These are phyloP conservation scores for Pterois miles DNA, from an alignment of 2,797 vertebrate species.

Conservation along the genomic window DNA sequence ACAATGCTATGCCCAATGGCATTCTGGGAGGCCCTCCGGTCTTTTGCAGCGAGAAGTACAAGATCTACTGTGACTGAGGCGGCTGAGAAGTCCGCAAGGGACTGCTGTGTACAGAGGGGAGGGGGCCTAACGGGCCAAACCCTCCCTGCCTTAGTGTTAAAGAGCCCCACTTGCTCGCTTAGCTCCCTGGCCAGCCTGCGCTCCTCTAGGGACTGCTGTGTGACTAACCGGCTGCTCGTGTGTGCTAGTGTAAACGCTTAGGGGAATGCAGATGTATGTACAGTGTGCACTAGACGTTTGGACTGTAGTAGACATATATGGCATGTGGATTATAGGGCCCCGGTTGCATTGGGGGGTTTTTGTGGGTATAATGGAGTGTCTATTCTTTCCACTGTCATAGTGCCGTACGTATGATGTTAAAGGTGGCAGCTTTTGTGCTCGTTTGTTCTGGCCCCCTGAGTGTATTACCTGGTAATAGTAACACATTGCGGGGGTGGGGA, in stretches of 20 bases:
- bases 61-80: constrained; percentile 97
- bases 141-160: constrained; percentile 78
- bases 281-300: constrained; percentile 75
- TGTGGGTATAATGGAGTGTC: constrained; percentile 79
- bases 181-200: constrained; percentile 82
- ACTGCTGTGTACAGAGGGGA: constrained; percentile 80
- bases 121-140: constrained; percentile 25
- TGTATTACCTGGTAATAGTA: constrained; percentile 66
- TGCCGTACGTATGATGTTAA: constrained; percentile 78
- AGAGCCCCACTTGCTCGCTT: constrained; percentile 83
- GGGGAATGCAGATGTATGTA: constrained; percentile 82
- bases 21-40: constrained; percentile 82
- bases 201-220: constrained; percentile 80
- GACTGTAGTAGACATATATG: constrained; percentile 82
- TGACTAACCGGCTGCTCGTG: constrained; percentile 81
- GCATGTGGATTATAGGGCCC: constrained; percentile 79
- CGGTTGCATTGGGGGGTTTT: constrained; percentile 64
- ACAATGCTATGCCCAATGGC: constrained; percentile 80
- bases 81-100: constrained; percentile 45
- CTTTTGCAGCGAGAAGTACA: constrained; percentile 98
- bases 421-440: constrained; percentile 75
- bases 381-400: constrained; percentile 83
- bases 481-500: constrained; percentile 46
- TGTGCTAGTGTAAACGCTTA: constrained; percentile 85
- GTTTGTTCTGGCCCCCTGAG: constrained; percentile 55